phyloP scores from a whole-genome alignment of 2,113 vertebrate genomes.

The Trogon melanurus region DNA sequence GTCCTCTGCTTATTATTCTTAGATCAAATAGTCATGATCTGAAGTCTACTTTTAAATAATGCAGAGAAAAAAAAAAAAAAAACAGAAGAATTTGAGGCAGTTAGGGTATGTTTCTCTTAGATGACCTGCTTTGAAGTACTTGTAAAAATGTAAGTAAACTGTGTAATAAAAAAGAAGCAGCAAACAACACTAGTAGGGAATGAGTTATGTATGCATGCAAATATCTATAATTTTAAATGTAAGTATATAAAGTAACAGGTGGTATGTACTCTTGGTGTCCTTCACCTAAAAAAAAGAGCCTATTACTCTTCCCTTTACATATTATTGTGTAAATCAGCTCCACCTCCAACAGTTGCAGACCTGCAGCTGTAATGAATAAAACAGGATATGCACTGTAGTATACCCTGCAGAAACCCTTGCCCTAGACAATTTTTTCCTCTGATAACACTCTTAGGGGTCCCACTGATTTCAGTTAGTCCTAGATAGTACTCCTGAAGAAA shows the following conservation, averaged over 20 bases:
- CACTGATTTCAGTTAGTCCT: neutral
- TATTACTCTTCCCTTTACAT: neutral
- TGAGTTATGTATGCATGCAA: neutral
- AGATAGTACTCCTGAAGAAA: neutral
- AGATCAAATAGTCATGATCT: conserved; percentile 15
- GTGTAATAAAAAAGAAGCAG: neutral
- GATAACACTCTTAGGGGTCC: neutral
- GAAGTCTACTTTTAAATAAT: conserved; percentile 69
- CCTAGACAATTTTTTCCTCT: neutral
- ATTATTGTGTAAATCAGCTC: neutral
- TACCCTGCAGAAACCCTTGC: neutral
- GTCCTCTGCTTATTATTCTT: conserved; percentile 71
- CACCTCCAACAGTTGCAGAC: neutral
- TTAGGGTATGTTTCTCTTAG: neutral
- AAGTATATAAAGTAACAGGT: neutral
- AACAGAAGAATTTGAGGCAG: neutral
- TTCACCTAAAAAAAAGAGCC: neutral
- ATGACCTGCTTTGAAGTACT: neutral
- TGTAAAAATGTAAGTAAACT: neutral
- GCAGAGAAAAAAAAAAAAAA: neutral
- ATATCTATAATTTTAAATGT: neutral
- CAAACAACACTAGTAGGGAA: neutral
- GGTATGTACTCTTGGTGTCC: neutral
- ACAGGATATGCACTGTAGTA: fast-evolving
- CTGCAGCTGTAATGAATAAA: neutral